These are phyloP conservation scores for Caradrina clavipalpis DNA, from an alignment of 2,888 invertebrate genomes.

Conservation along the genomic window DNA sequence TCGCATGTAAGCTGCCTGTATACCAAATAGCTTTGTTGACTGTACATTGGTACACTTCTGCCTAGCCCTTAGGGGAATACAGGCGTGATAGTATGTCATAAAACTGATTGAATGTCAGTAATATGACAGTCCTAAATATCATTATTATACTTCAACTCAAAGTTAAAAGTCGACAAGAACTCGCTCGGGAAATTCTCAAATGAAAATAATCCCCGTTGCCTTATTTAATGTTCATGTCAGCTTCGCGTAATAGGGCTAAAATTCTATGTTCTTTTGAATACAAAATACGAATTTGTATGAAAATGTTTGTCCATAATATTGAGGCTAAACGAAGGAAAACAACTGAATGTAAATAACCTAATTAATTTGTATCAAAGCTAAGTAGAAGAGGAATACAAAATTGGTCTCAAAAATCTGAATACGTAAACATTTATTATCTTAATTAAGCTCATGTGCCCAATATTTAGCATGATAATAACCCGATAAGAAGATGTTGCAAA, in stretches of 20 bases:
- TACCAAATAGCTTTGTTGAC: too few relatives aligned
- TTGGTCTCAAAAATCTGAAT: slow-evolving; percentile 15
- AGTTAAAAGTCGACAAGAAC: slow-evolving; percentile 8
- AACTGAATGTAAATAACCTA: slow-evolving; percentile 22
- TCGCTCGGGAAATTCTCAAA: background rate
- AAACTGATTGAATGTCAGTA: too few relatives aligned
- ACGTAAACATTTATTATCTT: slow-evolving; percentile 41
- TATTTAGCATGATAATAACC: slow-evolving; percentile 11
- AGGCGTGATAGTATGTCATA: too few relatives aligned
- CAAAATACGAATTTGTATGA: background rate
- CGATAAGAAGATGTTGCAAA: slow-evolving; percentile 21
- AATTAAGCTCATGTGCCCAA: slow-evolving; percentile 6
- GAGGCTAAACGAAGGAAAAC: background rate
- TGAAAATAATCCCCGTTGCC: slow-evolving; percentile 4
- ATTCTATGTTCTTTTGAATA: slow-evolving; percentile 2
- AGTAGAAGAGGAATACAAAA: slow-evolving; percentile 8
- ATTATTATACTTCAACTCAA: background rate
- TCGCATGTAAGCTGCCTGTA: too few relatives aligned
- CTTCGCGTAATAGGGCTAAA: background rate
- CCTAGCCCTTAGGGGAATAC: too few relatives aligned
- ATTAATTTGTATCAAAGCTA: slow-evolving; percentile 16
- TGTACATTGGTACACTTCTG: too few relatives aligned
- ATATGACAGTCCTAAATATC: too few relatives aligned
- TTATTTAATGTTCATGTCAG: background rate
- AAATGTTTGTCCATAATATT: background rate